Percentiles rank a stretch among this genome's conserved stretches.
Conservation (phyloP, 2,888 invertebrate genomes). For the Tridacna crocea region DNA sequence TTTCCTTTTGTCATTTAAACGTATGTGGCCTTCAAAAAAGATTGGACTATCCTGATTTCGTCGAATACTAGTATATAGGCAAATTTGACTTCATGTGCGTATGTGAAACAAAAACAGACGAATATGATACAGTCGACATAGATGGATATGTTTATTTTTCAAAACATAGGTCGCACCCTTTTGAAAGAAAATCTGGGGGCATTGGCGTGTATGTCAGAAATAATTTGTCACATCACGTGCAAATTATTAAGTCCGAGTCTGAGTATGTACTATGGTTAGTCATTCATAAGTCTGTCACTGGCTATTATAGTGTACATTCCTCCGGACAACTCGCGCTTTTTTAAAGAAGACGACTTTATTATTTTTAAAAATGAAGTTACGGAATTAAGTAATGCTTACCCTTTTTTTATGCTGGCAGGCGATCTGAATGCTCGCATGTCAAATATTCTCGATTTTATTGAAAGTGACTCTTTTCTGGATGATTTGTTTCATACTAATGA, state of each 20-base stretch:
- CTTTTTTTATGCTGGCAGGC: not conserved
- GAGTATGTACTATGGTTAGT: constrained; percentile 5
- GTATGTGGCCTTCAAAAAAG: constrained; percentile 2
- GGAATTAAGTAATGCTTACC: not conserved
- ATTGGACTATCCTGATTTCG: constrained; percentile 4
- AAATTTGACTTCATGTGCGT: not conserved
- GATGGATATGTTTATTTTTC: not conserved
- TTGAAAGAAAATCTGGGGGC: constrained; percentile 10
- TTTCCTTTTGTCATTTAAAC: not conserved
- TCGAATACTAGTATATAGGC: not conserved
- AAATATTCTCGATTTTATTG: constrained; percentile 19
- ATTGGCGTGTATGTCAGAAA: constrained; percentile 2
- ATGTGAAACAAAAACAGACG: not conserved
- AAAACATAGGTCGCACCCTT: not conserved
- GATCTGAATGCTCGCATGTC: not conserved
- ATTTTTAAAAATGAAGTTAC: not conserved
- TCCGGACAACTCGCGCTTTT: not conserved
- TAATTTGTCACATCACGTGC: not conserved
- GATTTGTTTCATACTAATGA: constrained; percentile 26
- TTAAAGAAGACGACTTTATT: not conserved
- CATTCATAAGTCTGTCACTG: not conserved
- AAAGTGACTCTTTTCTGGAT: constrained; percentile 17
- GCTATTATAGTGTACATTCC: not conserved
- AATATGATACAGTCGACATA: not conserved
- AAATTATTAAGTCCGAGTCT: not conserved